These are phyloP conservation scores for Sebastes minor DNA, from an alignment of 2,797 vertebrate genomes.

Conservation along the genomic window DNA sequence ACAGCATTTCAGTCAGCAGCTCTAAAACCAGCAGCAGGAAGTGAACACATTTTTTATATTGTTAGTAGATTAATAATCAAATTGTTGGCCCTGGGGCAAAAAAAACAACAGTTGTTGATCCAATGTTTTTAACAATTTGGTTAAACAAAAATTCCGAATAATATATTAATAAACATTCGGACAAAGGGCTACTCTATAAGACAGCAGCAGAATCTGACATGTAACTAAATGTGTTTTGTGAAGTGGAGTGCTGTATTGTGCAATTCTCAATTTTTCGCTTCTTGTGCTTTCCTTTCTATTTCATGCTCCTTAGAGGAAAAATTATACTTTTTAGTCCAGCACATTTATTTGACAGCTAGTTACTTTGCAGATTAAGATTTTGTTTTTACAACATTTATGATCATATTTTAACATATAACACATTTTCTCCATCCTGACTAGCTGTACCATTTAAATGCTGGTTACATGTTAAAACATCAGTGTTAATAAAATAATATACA, in stretches of 20 bases:
- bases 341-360: neutral
- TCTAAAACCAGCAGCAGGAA: neutral
- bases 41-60: neutral
- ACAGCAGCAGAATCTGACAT: too few relatives aligned
- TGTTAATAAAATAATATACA: neutral
- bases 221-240: too few relatives aligned
- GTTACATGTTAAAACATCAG: neutral
- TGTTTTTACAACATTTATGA: neutral
- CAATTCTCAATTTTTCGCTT: too few relatives aligned
- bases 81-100: neutral
- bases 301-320: neutral
- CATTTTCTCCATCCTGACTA: neutral
- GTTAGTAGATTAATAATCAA: neutral
- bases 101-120: neutral
- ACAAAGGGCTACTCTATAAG: too few relatives aligned
- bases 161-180: too few relatives aligned
- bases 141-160: neutral
- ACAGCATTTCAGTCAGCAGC: neutral
- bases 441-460: neutral
- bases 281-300: neutral
- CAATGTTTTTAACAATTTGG: neutral
- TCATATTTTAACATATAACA: neutral
- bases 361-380: neutral
- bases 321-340: neutral
- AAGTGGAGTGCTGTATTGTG: neutral